A percentile compares a stretch with the other conserved stretches of the same genome.
Evolutionary conservation across 64 coral and sea anemone genomes (phyloP).

Genomic region (Hydrozoanthus tunicans): DNA sequence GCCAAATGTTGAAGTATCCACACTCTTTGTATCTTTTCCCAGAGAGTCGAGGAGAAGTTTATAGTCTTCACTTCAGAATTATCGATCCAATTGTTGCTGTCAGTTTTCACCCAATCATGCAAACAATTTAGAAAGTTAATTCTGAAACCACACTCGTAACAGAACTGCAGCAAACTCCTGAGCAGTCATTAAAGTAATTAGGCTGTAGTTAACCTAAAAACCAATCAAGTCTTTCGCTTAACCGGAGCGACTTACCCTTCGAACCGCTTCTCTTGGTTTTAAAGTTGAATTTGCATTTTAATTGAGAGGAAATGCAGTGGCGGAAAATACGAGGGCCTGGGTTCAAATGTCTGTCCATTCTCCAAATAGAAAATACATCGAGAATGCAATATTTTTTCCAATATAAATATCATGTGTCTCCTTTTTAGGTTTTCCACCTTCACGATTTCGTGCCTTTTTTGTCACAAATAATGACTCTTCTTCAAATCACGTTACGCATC

Average conservation of each 20-base stretch:
- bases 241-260: slow-evolving; percentile 2
- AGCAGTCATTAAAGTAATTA: slow-evolving; percentile 1
- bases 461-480: neutral
- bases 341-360: neutral
- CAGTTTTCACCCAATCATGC: slow-evolving; percentile 13
- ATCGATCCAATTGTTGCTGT: slow-evolving; percentile 2
- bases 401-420: neutral
- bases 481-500: neutral
- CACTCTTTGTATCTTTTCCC: neutral
- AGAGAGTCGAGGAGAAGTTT: slow-evolving; percentile 2
- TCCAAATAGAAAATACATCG: too few relatives aligned
- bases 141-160: neutral
- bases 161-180: neutral
- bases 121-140: slow-evolving; percentile 29
- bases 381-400: neutral
- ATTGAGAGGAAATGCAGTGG: neutral
- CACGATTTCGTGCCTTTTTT: neutral
- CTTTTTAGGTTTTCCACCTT: neutral
- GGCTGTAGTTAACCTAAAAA: neutral
- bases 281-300: slow-evolving; percentile 56
- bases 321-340: neutral
- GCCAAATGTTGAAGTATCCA: neutral
- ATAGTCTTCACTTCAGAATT: neutral
- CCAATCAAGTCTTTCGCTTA: neutral
- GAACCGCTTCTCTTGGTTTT: slow-evolving; percentile 31